phyloP scores from a whole-genome alignment of 2,113 vertebrate species.

The Ramphastos sulfuratus region DNA sequence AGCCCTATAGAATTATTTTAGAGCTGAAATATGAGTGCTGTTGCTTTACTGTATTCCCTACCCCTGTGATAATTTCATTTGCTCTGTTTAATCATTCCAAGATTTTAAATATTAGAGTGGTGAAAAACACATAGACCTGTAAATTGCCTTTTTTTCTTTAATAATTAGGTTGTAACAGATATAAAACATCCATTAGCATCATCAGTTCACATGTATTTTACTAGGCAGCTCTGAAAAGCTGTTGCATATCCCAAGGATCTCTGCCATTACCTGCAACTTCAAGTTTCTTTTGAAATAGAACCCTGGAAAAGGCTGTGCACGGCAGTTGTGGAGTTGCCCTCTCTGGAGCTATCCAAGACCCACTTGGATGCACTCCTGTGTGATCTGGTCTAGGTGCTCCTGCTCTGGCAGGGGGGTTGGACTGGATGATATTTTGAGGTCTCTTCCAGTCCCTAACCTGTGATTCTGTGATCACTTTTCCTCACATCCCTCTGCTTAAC shows the following conservation, averaged over 20 bases:
- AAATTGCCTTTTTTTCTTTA: background rate
- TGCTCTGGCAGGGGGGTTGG: no score
- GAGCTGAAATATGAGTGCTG: background rate
- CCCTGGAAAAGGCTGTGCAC: background rate
- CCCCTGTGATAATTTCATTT: background rate
- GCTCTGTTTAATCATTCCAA: background rate
- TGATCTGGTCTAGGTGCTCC: no score
- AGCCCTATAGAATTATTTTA: background rate
- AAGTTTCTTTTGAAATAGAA: background rate
- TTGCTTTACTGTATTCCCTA: background rate
- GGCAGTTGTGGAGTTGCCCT: no score
- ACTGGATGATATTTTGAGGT: no score
- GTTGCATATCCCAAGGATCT: background rate
- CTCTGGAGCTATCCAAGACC: no score
- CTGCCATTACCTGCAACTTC: background rate
- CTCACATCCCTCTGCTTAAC: background rate
- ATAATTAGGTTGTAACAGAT: background rate
- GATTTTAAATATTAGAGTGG: background rate
- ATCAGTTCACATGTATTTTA: background rate
- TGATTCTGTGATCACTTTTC: background rate
- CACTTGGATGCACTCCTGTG: no score
- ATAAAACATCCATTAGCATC: background rate
- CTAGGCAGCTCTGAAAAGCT: constrained; percentile 1
- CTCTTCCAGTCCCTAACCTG: no score
- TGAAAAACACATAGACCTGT: background rate